Evolutionary conservation across 2,113 vertebrate genomes (phyloP), one percentile per base, ranked within the genome.

Genomic region (Alces alces): DNA sequence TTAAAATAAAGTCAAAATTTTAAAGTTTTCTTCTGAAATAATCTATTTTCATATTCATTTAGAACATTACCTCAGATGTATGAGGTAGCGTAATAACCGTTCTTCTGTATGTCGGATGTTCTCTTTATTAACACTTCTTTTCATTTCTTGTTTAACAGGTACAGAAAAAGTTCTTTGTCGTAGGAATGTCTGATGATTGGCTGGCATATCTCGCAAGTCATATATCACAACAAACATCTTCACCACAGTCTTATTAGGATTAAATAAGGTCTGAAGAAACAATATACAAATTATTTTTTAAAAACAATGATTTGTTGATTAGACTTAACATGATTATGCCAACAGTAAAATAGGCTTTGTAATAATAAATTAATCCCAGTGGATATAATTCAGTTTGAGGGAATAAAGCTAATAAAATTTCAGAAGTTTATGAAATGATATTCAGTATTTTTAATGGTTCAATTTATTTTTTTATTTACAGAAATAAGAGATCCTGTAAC

Each of bases 181-280:
- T 95, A 99, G 99, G 99, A 99, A 99, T 99, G 99, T 99, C 99
- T 99, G 99, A 98, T 99, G 99, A 99, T 99, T 99, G 97, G 99
- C 99, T 98, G 99, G 99, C 99, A 99, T 99, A 97, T 99, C 99
- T 99, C 99, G 99, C 97, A 99, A 99, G 98, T 99, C 99, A 96
- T 99, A 99, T 98, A 99, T 99, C 99, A 99, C 99, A 98, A 99
- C 99, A 99, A 99, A 99, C 99, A 99, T 99, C 99, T 99, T 99
- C 98, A 99, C 99, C 99, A 99, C 99, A 89, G 99, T 99, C 99
- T 99, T 99, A 99, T 99, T 99, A 97, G 99, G 99, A 98, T 99
- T 99, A 98, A 99, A 99, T 99, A 99, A 99, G 99, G 99, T 99
- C 99, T 99, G 98, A 92, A 98, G 97, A 98, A 96, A 98, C 76